phyloP scores from a whole-genome alignment of 2,797 vertebrate genomes.

The Mormyrops boulengeri region DNA sequence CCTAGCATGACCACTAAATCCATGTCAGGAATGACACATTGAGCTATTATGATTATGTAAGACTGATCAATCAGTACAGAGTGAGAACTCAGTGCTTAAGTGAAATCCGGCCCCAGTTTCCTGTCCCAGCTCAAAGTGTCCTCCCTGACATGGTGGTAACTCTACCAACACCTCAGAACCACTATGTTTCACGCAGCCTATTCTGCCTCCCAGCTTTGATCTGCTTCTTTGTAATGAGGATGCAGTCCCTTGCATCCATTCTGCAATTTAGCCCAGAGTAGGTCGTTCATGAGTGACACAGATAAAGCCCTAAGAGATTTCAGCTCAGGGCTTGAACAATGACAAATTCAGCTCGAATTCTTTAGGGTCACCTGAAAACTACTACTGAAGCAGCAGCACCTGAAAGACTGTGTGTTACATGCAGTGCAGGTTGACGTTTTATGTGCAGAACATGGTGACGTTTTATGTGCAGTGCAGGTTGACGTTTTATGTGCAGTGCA shows the following conservation, averaged over 20 bases:
- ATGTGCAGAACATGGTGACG: not conserved
- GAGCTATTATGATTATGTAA: not conserved
- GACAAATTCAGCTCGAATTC: constrained; percentile 20
- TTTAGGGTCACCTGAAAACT: not conserved
- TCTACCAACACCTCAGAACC: not conserved
- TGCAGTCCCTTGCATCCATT: not conserved
- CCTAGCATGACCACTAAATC: not conserved
- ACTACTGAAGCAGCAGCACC: constrained; percentile 22
- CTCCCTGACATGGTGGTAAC: not conserved
- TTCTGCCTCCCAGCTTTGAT: not conserved
- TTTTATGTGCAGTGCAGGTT: not conserved
- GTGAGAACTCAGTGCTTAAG: not conserved
- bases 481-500: not conserved
- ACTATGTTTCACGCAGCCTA: not conserved
- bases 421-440: not conserved
- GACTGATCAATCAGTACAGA: not conserved
- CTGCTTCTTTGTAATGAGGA: constrained; percentile 10
- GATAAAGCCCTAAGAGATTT: constrained; percentile 28
- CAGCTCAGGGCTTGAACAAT: constrained; percentile 1
- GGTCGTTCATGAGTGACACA: not conserved
- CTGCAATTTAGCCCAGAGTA: constrained; percentile 10
- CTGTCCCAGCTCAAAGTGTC: not conserved
- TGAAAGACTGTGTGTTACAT: constrained; percentile 13
- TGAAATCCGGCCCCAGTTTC: not conserved
- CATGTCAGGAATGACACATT: not conserved